These are phyloP conservation scores for Sinocyclocheilus grahami DNA, from an alignment of 2,113 vertebrate species.

Conservation along the genomic window DNA sequence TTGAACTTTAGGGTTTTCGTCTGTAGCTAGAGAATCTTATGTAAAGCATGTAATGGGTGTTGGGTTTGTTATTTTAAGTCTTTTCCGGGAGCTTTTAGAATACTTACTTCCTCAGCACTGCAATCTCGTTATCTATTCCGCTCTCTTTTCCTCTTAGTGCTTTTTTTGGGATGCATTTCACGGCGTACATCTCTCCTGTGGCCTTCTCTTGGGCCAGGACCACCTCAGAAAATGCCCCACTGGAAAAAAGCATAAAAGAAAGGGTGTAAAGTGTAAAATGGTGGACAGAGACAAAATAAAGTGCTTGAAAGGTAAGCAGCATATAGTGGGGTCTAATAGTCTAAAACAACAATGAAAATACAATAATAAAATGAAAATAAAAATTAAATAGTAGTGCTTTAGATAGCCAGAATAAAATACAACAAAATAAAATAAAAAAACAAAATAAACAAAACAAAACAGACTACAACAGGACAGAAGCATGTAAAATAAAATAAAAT, in stretches of 20 bases:
- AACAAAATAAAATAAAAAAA: not conserved
- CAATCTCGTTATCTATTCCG: slow-evolving; percentile 98
- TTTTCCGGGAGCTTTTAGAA: slow-evolving; percentile 8
- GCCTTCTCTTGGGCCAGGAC: slow-evolving; percentile 90
- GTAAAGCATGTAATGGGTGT: not conserved
- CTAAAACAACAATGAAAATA: not conserved
- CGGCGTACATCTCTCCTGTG: slow-evolving; percentile 92
- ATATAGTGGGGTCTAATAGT: not conserved
- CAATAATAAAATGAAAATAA: not conserved
- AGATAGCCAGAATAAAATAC: too few species aligned
- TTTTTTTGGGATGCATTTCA: slow-evolving; percentile 99
- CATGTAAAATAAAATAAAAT: not conserved
- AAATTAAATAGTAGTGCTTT: not conserved
- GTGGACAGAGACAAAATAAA: not conserved
- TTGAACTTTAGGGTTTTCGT: not conserved
- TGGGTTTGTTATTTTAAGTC: slow-evolving; percentile 7
- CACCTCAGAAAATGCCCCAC: slow-evolving; percentile 96
- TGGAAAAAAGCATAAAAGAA: slow-evolving; percentile 66
- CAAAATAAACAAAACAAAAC: not conserved
- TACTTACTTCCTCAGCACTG: slow-evolving; percentile 94
- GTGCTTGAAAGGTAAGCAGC: not conserved
- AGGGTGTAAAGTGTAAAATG: not conserved
- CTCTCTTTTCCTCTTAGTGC: slow-evolving; percentile 97
- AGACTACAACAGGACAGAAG: too few species aligned
- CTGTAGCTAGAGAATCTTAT: not conserved